phyloP scores from a whole-genome alignment of 2,888 invertebrate genomes.

The Suillia variegata region DNA sequence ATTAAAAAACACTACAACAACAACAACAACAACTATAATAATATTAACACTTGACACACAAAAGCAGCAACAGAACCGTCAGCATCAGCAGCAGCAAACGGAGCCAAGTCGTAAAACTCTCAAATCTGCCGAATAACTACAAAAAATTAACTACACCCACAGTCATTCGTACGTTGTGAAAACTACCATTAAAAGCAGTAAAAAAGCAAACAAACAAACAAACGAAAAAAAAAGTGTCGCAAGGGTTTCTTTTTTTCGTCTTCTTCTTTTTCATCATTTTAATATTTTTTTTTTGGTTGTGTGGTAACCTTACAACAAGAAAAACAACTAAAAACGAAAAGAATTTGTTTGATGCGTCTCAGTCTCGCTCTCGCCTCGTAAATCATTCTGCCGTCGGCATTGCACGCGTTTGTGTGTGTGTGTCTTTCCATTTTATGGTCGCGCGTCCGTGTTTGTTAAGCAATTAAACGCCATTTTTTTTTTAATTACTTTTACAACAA shows the following conservation, averaged over 20 bases:
- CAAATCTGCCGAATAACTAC: too few species aligned
- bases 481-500: conserved; percentile 51
- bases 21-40: too few species aligned
- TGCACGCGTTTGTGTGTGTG: not conserved
- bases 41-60: conserved; percentile 5
- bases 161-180: not conserved
- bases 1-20: conserved; percentile 34
- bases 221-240: too few species aligned
- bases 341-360: too few species aligned
- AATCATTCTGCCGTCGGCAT: conserved; percentile 6
- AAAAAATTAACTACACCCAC: not conserved
- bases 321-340: too few species aligned
- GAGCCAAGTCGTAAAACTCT: not conserved
- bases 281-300: too few species aligned
- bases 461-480: conserved; percentile 44
- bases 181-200: too few species aligned
- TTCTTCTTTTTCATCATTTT: too few species aligned
- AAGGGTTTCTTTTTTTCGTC: too few species aligned
- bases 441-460: conserved; percentile 36
- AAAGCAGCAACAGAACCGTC: not conserved
- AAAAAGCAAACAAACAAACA: too few species aligned
- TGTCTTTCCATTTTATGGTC: conserved; percentile 16
- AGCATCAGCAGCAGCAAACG: not conserved
- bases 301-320: too few species aligned
- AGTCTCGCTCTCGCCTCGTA: not conserved